Conservation (phyloP, 1,140 invertebrate genomes). For the Oreohelix idahoensis region DNA sequence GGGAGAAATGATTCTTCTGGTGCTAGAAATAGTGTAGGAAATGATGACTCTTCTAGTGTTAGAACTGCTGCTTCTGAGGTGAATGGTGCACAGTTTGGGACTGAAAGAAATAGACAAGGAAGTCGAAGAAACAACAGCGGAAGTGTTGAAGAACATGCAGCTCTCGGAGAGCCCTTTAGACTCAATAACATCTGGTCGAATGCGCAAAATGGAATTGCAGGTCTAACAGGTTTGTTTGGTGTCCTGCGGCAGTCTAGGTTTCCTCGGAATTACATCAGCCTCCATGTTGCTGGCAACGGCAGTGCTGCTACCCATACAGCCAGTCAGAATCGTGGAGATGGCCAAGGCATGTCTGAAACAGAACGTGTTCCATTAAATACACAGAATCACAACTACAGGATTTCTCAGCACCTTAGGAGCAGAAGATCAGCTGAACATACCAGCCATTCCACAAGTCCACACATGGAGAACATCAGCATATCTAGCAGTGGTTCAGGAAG, state of each 20-base stretch:
- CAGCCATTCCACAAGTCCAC: background rate
- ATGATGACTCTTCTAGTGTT: conserved; percentile 18
- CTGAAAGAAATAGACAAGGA: conserved; percentile 3
- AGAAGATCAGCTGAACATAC: background rate
- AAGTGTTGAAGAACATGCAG: background rate
- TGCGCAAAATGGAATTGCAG: background rate
- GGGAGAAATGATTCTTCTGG: conserved; percentile 18
- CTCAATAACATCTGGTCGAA: conserved; percentile 15
- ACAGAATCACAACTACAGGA: conserved; percentile 34
- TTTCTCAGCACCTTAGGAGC: conserved; percentile 15
- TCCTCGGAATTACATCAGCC: conserved; percentile 5
- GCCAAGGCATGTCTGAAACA: conserved; percentile 10
- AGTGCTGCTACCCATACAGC: no score
- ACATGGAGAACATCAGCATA: background rate
- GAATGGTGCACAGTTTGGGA: background rate
- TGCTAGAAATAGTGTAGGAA: conserved; percentile 10
- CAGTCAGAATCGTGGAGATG: background rate
- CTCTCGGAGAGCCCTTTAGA: background rate
- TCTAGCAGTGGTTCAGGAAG: background rate
- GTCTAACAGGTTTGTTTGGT: conserved; percentile 29
- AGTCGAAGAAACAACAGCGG: background rate
- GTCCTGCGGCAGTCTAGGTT: conserved; percentile 16
- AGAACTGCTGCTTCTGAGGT: background rate
- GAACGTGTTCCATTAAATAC: conserved; percentile 36
- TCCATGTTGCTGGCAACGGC: background rate